Conservation (phyloP, 2,888 invertebrate genomes). For the Laothoe populi region DNA sequence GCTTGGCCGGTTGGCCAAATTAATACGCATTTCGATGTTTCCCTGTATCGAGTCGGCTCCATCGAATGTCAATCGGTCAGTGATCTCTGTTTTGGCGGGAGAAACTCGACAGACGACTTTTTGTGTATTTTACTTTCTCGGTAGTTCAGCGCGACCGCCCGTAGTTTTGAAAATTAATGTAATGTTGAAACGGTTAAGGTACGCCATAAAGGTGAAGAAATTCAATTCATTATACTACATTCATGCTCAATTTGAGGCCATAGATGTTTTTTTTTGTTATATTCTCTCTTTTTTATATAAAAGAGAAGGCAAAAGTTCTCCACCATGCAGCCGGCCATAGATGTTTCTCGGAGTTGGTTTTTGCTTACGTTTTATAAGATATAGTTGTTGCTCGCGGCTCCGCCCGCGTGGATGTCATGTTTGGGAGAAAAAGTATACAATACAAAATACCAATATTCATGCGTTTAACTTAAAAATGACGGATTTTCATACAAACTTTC, state of each 20-base stretch:
- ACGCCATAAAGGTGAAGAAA: constrained; percentile 1
- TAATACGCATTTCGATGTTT: constrained; percentile 37
- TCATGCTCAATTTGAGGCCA: background rate
- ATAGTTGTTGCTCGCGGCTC: too few relatives aligned
- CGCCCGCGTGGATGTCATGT: too few relatives aligned
- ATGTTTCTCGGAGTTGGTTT: background rate
- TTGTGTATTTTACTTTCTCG: constrained; percentile 83
- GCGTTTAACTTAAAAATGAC: too few relatives aligned
- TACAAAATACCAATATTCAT: too few relatives aligned
- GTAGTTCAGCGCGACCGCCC: constrained; percentile 39
- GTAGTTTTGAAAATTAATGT: constrained; percentile 18
- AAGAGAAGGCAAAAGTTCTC: too few relatives aligned
- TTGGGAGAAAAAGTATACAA: too few relatives aligned
- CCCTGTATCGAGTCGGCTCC: constrained; percentile 48
- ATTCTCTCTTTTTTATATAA: too few relatives aligned
- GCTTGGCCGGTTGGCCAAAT: constrained; percentile 35
- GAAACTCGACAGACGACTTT: constrained; percentile 76
- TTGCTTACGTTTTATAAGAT: too few relatives aligned
- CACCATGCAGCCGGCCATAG: too few relatives aligned
- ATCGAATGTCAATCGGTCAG: constrained; percentile 81
- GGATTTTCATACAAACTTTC: too few relatives aligned
- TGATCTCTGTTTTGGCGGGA: constrained; percentile 81
- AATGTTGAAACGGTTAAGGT: constrained; percentile 8
- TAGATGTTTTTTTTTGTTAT: background rate
- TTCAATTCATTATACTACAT: constrained; percentile 1